Conservation (phyloP, 2,888 invertebrate species). For the Slavum lentiscoides region DNA sequence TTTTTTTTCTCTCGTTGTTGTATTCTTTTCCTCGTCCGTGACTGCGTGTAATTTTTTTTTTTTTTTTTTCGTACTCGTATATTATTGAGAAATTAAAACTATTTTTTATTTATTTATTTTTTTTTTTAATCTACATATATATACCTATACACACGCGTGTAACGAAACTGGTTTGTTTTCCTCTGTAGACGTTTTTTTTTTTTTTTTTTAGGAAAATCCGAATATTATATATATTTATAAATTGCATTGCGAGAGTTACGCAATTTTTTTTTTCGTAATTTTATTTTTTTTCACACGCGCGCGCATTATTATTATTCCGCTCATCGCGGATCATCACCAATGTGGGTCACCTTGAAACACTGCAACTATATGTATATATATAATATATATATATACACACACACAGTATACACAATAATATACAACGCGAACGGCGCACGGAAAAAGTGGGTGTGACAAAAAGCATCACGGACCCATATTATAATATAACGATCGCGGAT, state of each 20-base stretch:
- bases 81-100: slow-evolving; percentile 31
- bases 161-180: slow-evolving; percentile 35
- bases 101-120: too few relatives aligned
- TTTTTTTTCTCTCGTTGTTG: neutral
- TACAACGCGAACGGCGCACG: slow-evolving; percentile 7
- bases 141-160: neutral
- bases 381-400: too few relatives aligned
- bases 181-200: neutral
- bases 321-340: slow-evolving; percentile 43
- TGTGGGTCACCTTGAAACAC: slow-evolving; percentile 52
- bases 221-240: slow-evolving; percentile 15
- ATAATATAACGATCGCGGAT: slow-evolving; percentile 51
- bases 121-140: neutral
- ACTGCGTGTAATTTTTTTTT: slow-evolving; percentile 2
- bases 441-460: slow-evolving; percentile 42
- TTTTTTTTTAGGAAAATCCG: slow-evolving; percentile 20
- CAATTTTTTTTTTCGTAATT: slow-evolving; percentile 33
- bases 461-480: neutral
- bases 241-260: slow-evolving; percentile 21
- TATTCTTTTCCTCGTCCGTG: slow-evolving; percentile 35
- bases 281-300: slow-evolving; percentile 7
- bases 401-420: neutral
- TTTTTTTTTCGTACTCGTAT: slow-evolving; percentile 15
- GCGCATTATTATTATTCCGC: slow-evolving; percentile 11
- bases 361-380: too few relatives aligned